Base-by-base conservation (phyloP, 1,140 invertebrate genomes). In the Asbolus verrucosus region DNA sequence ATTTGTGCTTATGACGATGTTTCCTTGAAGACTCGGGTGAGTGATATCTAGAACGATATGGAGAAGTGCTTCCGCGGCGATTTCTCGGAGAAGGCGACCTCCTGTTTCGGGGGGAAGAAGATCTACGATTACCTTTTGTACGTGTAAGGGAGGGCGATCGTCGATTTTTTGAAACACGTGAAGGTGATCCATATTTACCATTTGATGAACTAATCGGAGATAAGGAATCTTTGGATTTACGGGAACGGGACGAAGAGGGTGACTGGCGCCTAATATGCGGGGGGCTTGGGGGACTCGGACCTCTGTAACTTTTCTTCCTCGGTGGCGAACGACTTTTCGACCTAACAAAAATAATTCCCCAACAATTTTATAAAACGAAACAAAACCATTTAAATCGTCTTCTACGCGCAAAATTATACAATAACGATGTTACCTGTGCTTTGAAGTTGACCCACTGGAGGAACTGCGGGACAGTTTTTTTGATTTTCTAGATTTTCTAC, bases 401-500 rank as follows among this genome's bases (percentile, higher is more conserved):
- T 4, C 3, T 27, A 27, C 8, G 24, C 46, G 16, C 5, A 36
- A 3, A 36, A 36, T 36, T 4, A 11, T 43, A 30, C 13, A 54
- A 68, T 68, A 39, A 16, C 39, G 38, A 14, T 59, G 50, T 76
- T 80, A 81, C 79, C 78, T 81, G 77, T 79, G 78, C 69, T 74
- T 79, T 13, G 77, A 77, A 30, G 79, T 76, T 31, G 79, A 80
- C 72, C 79, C 76, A 77, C 76, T 81, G 46, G 79, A 79, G 31
- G 79, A 80, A 70, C 79, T 81, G 72, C 79, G 75, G 70, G 78
- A 77, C 75, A 76, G 78, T 76, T 80, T 81, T 79, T 81, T 81
- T 77, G 73, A 78, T 78, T 81, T 80, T 79, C 78, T 81, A 78
- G 78, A 77, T 72, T 78, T 81, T 78, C 79, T 81, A 81, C 76